These are phyloP conservation scores for Myrmecobius fasciatus DNA, from an alignment of 2,113 vertebrate species.

Conservation along the genomic window DNA sequence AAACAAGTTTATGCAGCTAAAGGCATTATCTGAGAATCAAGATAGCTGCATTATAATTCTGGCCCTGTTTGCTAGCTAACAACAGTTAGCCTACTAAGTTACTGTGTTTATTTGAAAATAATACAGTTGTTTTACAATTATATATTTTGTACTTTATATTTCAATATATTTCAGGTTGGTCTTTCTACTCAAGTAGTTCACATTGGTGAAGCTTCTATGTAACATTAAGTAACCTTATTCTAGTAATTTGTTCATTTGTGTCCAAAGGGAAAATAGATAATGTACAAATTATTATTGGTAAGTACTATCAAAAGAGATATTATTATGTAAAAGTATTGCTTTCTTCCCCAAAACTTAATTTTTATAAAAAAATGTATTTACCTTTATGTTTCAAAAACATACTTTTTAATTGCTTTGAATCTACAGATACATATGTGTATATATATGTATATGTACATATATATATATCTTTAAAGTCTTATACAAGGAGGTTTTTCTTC, in stretches of 20 bases:
- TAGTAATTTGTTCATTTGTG: neutral
- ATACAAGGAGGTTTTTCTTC: neutral
- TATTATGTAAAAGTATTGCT: neutral
- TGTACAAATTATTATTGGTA: neutral
- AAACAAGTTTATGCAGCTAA: neutral
- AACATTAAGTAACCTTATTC: neutral
- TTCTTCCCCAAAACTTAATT: slow-evolving; percentile 19
- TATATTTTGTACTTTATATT: neutral
- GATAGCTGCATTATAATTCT: neutral
- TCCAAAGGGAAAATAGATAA: neutral
- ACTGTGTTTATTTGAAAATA: neutral
- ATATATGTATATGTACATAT: neutral
- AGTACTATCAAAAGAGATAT: neutral
- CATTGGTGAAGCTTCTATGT: neutral
- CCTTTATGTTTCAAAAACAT: neutral
- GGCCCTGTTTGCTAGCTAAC: neutral
- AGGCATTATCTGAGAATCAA: neutral
- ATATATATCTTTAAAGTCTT: neutral
- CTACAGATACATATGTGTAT: neutral
- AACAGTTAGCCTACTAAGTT: neutral
- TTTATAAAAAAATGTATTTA: neutral
- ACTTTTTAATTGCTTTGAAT: neutral
- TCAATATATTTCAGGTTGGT: neutral
- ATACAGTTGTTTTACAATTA: neutral
- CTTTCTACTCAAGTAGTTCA: neutral